These are phyloP conservation scores for Pampusana beccarii DNA, from an alignment of 2,113 vertebrate genomes.

Conservation along the genomic window DNA sequence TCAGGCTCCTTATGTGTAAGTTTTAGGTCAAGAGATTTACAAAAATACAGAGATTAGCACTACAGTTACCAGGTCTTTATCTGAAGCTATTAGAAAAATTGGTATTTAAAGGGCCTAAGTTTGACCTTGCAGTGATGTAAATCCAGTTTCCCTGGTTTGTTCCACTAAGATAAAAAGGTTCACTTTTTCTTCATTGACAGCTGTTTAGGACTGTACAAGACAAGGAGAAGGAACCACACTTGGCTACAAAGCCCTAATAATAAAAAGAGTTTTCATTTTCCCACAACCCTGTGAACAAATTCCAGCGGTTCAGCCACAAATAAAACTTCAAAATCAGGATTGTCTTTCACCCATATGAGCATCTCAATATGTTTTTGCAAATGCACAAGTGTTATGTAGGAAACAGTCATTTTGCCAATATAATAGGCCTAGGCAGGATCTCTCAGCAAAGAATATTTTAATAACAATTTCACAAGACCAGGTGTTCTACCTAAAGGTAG, in stretches of 20 bases:
- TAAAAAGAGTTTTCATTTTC: background rate
- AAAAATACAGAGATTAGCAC: background rate
- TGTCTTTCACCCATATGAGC: background rate
- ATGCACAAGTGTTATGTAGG: background rate
- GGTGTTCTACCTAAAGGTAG: too few relatives aligned
- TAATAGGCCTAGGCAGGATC: too few relatives aligned
- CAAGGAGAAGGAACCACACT: background rate
- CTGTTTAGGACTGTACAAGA: background rate
- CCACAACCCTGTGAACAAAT: background rate
- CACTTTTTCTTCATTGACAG: rapidly evolving
- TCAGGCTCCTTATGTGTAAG: background rate
- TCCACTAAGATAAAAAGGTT: background rate
- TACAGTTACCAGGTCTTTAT: background rate
- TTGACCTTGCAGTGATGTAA: background rate
- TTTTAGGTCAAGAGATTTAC: background rate
- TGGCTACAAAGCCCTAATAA: background rate
- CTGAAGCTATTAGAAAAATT: background rate
- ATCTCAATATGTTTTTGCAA: background rate
- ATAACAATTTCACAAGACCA: too few relatives aligned
- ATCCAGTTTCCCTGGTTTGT: background rate
- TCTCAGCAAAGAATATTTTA: too few relatives aligned
- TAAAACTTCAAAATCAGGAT: background rate
- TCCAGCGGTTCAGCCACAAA: background rate
- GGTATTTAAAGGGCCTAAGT: background rate
- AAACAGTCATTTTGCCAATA: too few relatives aligned